Base-by-base conservation (phyloP, 2,113 vertebrate genomes). In the Stomatorhinus ivindoensis region DNA sequence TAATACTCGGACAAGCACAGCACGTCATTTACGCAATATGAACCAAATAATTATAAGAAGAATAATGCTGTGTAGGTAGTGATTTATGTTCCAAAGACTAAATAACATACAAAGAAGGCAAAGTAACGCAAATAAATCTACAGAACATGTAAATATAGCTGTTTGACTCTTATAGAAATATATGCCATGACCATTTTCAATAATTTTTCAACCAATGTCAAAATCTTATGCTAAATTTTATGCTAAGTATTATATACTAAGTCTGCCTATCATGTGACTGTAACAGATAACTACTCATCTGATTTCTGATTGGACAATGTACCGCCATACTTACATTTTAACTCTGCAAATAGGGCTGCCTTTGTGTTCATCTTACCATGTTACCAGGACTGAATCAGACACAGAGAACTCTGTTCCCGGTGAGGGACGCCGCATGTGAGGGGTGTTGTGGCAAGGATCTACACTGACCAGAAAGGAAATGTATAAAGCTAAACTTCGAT, bases 321-420 rank as follows among this genome's bases (percentile, higher is more conserved):
- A 3, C 3, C n/a, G 9, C 61, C 61, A 31, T 65, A 9, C 61
- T 65, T 65, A 42, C 17, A 17, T 58, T 55, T 31, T 58, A 19
- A 39, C 51, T 17, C 27, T 87, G 17, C 51, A 87, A 87, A 87
- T 51, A 87, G 51, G 86, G n/a, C 51, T 58, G 86, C 31, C 86
- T 39, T 65, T 82, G 76, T 44, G 1, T 82, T 3, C 13, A 24
- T 82, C 76, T 44, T 21, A 21, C 53, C 53, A 21, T 55, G 15
- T 8, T 15, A 44, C 76, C 76, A 82, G 76, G 19, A 44, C 76
- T 7, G 31, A 82, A 7, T 44, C 31, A 82, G 39, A 82, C 76
- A 82, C 76, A 82, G 35, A 3, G 76, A 31, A 42, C 76, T 82
- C 76, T 82, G 76, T 82, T 82, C 76, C 6, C 8, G 3, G 15